Percentiles rank a stretch among this genome's conserved stretches.
Evolutionary conservation across 2,113 vertebrate genomes (phyloP).

Genomic region (Pelmatolapia mariae): DNA sequence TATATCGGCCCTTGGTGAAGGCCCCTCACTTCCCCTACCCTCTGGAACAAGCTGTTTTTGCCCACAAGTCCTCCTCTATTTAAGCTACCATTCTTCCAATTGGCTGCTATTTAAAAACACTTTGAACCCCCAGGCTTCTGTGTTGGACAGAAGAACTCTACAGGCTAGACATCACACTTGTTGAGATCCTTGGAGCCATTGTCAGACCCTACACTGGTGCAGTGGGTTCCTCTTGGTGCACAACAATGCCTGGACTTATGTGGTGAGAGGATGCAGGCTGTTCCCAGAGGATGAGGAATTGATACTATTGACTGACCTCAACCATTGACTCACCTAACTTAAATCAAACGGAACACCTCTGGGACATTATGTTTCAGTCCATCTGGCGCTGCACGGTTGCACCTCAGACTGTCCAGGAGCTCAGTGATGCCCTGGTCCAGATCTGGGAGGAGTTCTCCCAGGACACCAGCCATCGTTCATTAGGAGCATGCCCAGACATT

Average conservation of each 20-base stretch:
- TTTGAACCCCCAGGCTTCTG: not conserved
- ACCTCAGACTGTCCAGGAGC: not conserved
- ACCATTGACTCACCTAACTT: not conserved
- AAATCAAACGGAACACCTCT: not conserved
- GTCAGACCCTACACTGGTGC: not conserved
- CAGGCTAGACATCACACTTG: not conserved
- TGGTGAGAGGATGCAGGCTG: not conserved
- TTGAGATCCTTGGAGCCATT: not conserved
- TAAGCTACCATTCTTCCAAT: not conserved
- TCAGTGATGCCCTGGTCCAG: not conserved
- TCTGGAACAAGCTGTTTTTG: not conserved
- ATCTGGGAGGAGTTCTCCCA: not conserved
- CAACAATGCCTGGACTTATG: not conserved
- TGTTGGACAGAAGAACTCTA: not conserved
- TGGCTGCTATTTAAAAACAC: not conserved
- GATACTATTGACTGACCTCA: fast-evolving
- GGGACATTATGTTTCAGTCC: not conserved
- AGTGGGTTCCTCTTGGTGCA: not conserved
- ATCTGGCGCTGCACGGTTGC: fast-evolving
- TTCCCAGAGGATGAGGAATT: not conserved
- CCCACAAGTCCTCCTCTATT: not conserved
- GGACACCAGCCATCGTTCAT: not conserved
- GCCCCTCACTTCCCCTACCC: fast-evolving
- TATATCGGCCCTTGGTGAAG: not conserved
- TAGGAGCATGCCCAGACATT: not conserved